These are phyloP conservation scores for Lerema accius DNA, from an alignment of 1,140 invertebrate species.

Conservation along the genomic window DNA sequence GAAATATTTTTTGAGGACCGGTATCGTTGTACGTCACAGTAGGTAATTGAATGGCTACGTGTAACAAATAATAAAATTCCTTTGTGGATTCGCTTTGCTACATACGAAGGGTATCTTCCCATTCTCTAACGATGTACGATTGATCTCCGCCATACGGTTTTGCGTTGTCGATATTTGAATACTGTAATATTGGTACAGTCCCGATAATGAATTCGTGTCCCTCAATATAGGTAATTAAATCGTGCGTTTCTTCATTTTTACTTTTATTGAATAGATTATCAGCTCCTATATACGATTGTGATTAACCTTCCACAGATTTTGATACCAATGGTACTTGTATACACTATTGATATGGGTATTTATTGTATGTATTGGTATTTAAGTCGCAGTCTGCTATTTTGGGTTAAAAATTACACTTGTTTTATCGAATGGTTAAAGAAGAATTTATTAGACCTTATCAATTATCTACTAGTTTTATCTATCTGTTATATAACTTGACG, in stretches of 20 bases:
- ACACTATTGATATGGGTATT: no score
- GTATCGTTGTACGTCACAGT: background rate
- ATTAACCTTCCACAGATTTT: no score
- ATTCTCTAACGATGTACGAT: conserved; percentile 23
- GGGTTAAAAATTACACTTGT: no score
- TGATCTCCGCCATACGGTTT: conserved; percentile 13
- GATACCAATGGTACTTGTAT: no score
- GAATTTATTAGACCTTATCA: no score
- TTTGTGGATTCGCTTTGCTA: conserved; percentile 20
- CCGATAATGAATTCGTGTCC: background rate
- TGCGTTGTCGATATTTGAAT: conserved; percentile 12
- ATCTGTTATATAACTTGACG: background rate
- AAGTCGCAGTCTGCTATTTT: no score
- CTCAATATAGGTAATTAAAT: background rate
- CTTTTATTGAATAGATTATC: no score
- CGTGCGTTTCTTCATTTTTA: no score
- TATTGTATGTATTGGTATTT: no score
- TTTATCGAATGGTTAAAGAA: no score
- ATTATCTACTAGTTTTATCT: no score
- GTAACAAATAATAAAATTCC: conserved; percentile 29
- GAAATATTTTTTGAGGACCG: background rate
- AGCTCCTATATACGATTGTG: no score
- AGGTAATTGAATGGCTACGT: conserved; percentile 22
- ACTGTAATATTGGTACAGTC: conserved; percentile 18
- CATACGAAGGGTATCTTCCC: conserved; percentile 11